phyloP scores from a whole-genome alignment of 2,888 invertebrate species.

The Dynastes tityus region DNA sequence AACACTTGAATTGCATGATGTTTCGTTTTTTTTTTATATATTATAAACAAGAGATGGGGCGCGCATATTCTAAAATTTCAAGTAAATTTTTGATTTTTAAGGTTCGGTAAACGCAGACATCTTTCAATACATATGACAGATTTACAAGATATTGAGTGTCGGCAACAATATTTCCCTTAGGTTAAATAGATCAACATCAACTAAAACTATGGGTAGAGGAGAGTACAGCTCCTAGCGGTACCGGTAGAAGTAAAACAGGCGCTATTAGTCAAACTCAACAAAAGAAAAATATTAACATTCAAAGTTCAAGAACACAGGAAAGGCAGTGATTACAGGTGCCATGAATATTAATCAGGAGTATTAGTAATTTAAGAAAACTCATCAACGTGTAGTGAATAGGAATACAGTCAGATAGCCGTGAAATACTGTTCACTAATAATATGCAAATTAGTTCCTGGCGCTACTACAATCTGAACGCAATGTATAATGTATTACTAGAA shows the following conservation, averaged over 20 bases:
- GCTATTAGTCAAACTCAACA: too few relatives aligned
- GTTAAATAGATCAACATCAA: neutral
- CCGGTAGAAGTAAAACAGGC: too few relatives aligned
- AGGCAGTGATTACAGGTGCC: neutral
- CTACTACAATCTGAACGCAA: neutral
- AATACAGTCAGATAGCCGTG: neutral
- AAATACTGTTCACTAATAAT: neutral
- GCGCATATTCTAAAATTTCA: too few relatives aligned
- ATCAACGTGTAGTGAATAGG: neutral
- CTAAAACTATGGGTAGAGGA: neutral
- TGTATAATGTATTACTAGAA: neutral
- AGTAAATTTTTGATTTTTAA: too few relatives aligned
- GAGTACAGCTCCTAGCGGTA: neutral
- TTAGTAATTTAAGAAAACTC: neutral
- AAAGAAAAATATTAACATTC: neutral
- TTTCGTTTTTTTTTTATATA: too few relatives aligned
- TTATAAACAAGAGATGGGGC: too few relatives aligned
- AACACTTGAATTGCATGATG: too few relatives aligned
- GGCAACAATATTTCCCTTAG: too few relatives aligned
- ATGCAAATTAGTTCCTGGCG: conserved; percentile 4
- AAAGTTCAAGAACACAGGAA: neutral
- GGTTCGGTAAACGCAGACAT: too few relatives aligned
- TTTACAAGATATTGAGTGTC: too few relatives aligned
- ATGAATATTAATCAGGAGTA: conserved; percentile 7
- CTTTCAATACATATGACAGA: too few relatives aligned